A percentile compares a stretch with the other conserved stretches of the same genome.
Evolutionary conservation across 2,888 invertebrate genomes (phyloP).

Genomic region (Tridacna gigas): DNA sequence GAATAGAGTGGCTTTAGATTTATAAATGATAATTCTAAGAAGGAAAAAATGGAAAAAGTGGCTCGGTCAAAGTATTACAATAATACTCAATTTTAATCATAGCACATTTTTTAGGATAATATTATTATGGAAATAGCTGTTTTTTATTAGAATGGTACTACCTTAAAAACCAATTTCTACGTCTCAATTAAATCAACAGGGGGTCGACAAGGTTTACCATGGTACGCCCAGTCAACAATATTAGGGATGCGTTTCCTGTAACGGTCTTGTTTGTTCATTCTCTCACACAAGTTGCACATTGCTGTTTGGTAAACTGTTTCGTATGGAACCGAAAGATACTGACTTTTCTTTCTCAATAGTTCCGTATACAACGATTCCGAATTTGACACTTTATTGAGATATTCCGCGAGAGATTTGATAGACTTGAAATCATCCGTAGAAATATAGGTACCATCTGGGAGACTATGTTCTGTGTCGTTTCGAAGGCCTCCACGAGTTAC

Average conservation of each 20-base stretch:
- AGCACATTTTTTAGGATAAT: too few species aligned
- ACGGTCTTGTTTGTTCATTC: constrained; percentile 29
- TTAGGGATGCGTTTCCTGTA: constrained; percentile 42
- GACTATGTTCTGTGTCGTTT: constrained; percentile 5
- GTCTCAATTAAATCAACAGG: constrained; percentile 12
- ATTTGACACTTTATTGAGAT: constrained; percentile 27
- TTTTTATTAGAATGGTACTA: too few species aligned
- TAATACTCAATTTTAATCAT: too few species aligned
- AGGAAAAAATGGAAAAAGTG: too few species aligned
- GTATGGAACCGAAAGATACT: constrained; percentile 44
- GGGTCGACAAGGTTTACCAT: background rate
- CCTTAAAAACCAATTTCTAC: too few species aligned
- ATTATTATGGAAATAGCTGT: too few species aligned
- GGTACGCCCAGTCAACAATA: constrained; percentile 17
- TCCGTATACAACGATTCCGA: constrained; percentile 31
- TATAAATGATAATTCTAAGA: too few species aligned
- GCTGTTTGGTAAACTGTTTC: constrained; percentile 40
- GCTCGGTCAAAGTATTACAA: too few species aligned
- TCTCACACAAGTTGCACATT: constrained; percentile 37
- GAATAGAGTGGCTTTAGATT: too few species aligned
- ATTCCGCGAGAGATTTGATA: constrained; percentile 34
- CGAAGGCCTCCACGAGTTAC: constrained; percentile 33
- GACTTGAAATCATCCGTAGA: constrained; percentile 42
- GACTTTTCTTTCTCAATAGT: constrained; percentile 31
- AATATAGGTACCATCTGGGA: constrained; percentile 39